Conservation (phyloP, 2,113 vertebrate species). For the Empidonax alnorum region DNA sequence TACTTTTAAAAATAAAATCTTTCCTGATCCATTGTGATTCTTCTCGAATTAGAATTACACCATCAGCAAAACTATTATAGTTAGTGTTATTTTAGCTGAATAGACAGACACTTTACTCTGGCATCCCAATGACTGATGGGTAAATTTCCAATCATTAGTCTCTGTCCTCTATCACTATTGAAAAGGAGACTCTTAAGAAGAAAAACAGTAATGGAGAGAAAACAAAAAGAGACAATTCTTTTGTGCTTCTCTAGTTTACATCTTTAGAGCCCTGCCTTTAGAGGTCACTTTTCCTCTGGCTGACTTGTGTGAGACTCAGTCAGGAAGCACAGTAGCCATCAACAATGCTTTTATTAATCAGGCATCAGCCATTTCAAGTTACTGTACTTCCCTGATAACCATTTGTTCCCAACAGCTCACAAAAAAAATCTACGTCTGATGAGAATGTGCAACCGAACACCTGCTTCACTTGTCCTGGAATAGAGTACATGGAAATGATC, state of each 20-base stretch:
- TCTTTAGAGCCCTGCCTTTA: neutral
- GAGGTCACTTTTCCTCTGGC: neutral
- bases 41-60: neutral
- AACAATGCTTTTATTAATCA: neutral
- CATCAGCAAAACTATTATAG: neutral
- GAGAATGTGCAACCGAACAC: neutral
- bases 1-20: neutral
- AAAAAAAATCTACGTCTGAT: neutral
- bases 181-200: neutral
- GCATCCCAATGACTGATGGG: neutral
- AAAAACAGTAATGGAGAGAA: neutral
- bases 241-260: neutral
- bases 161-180: neutral
- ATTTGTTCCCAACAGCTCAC: neutral
- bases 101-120: neutral
- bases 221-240: neutral
- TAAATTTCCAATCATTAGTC: neutral
- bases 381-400: neutral
- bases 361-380: neutral
- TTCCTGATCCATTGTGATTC: neutral
- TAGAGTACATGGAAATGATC: neutral
- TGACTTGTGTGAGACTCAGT: neutral
- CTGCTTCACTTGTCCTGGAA: neutral
- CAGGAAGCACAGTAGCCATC: neutral
- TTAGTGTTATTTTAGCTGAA: neutral